Base-by-base conservation (phyloP, 2,888 invertebrate species). In the Rhabditophanes sp. region DNA sequence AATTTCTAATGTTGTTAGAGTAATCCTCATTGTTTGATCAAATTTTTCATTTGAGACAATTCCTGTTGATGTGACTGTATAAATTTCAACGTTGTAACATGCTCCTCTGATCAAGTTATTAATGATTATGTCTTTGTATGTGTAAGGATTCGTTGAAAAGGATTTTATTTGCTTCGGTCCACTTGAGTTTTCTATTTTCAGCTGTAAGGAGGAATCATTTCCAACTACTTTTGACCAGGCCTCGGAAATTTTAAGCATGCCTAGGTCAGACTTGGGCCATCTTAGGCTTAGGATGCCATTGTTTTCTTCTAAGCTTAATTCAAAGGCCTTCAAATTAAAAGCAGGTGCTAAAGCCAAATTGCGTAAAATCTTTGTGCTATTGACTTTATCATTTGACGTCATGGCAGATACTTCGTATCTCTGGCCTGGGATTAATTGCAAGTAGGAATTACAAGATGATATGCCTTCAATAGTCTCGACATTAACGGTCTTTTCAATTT, bases 191-290 rank as follows among this genome's bases (percentile, higher is more conserved):
- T 47, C 45, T 7, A 61, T 42, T 22, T 48, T 29, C 30, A 59
- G 41, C 30, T 56, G 59, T 14, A 61, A 40, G 18, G 42, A 37
- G 16, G 55, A 52, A 7, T 49, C 53, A 11, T 44, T 27, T 4
- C 61, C 61, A 7, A 61, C 61, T 3, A 58, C 50, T 33, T 57
- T 54, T 8, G 45, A 44, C 61, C 61, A 61, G 20, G 59, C 31
- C 26, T 60, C 51, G 22, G 34, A 25, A 12, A 47, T 40, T 6
- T 37, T 30, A 16, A 46, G 30, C 35, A 54, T 46, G 16, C 51
- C 46, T n/a, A 50, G 49, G 28, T 60, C 60, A 25, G 47, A 46
- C 21, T 43, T 44, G 3, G 61, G 61, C 61, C 61, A 61, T 4
- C 45, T 39, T 28, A 61, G 25, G 28, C 51, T 45, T 16, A 63